Evolutionary conservation across 2,113 vertebrate species (phyloP), one percentile per base, ranked within the genome.

Genomic region (Larimichthys crocea): DNA sequence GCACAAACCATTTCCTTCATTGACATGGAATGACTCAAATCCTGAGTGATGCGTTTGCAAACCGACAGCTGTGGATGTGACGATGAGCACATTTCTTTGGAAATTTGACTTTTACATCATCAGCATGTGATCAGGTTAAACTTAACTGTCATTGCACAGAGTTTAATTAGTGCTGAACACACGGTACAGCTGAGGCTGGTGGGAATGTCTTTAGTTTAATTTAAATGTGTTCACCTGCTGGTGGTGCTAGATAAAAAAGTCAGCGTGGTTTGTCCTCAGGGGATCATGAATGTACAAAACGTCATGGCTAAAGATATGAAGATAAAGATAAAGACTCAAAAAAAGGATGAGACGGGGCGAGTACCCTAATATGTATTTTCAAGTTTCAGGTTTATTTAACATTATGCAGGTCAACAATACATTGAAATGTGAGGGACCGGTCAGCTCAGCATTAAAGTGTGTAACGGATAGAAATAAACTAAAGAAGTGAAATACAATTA

Each of bases 41-140:
- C 48, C 16, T 1, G 31, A 5, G 48, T 62, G 22, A 62, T 9
- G 31, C 17, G 48, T 53, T 26, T 63, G 31, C 11, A 68, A 24
- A 40, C 8, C 50, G 14, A 40, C 12, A 60, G 16, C 7, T 49
- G 50, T 57, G 10, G 24, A 71, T 17, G 55, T 59, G 61, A 46
- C 9, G 29, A 29, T 53, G 31, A 53, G 31, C 55, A 52, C 0
- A 22, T 74, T 60, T 50, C n/a, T 19, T 16, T 10, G 48, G 49
- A 75, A 68, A 48, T 76, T 0, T n/a, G 4, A 55, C 40, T 70
- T 63, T 63, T n/a, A 70, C 72, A 5, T 69, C 57, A 50, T 70
- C 49, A 26, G 15, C 20, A 55, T 59, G 35, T 40, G 7, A 40
- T 40, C 8, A 40, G 7, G 6, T 2, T 40, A 40, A 40, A 40